Evolutionary conservation across 2,797 vertebrate species (phyloP), one percentile per base, ranked within the genome.

Genomic region (Peromyscus attwateri): DNA sequence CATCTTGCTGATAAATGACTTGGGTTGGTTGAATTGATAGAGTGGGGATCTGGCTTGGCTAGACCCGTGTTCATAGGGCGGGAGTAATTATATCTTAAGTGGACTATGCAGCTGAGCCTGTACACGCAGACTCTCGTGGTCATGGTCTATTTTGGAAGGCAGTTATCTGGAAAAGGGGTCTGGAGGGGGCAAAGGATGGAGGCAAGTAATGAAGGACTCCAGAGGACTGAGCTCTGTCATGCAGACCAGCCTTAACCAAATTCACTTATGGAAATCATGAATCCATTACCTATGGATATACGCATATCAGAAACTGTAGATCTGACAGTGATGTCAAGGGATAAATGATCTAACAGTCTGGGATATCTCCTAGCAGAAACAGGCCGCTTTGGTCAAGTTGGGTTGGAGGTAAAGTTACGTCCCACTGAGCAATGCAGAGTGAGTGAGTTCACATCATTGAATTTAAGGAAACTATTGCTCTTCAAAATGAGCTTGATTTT

Each of bases 1-100:
- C 49, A 77, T 89, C 25, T 55, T 82, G 75, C 34, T 96, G 95
- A 94, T 76, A 73, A 81, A 91, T 91, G 95, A 91, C 16, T 95
- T 68, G 85, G 85, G 64, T 79, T 1, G 14, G 52, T 82, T 1
- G 14, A 97, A 96, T 96, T 13, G 0, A 87, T n/a, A 82, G 71
- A 81, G 14, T 13, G 37, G 52, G 62, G 66, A 66, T 94, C 84
- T 90, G 85, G 12, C 17, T 75, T 64, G 75, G 34, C 60, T 31
- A 80, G 89, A 79, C 52, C 52, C 25, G 11, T 7, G 60, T 84
- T 89, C 87, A 89, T 88, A 91, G 89, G 77, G 87, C 31, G 8
- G 64, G 87, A 62, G 75, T 80, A n/a, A 92, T 92, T 66, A 89
- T 66, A 89, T 91, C 92, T 81, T 75, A 68, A 87, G 71, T 0